A percentile compares a stretch with the other conserved stretches of the same genome.
phyloP scores from a whole-genome alignment of 1,140 invertebrate species.

The Sminthurides bifidus region DNA sequence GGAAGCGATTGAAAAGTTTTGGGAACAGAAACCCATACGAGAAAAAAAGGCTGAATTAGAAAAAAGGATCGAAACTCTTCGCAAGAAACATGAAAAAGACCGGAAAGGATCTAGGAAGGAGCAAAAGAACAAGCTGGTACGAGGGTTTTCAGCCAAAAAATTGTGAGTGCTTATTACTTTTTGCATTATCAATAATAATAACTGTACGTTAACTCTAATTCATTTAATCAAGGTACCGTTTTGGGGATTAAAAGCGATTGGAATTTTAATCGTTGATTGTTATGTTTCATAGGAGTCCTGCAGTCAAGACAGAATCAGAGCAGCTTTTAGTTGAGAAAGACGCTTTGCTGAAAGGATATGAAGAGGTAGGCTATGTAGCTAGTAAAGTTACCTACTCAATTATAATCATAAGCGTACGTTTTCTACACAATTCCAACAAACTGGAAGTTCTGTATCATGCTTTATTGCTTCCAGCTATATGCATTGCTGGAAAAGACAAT shows the following conservation, averaged over 20 bases:
- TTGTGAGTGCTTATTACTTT: conserved; percentile 49
- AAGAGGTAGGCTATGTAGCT: conserved; percentile 40
- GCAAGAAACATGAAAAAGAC: conserved; percentile 75
- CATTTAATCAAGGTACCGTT: too few species aligned
- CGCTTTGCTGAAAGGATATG: conserved; percentile 70
- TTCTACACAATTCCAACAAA: neutral
- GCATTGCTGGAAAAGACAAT: conserved; percentile 21
- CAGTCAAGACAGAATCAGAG: conserved; percentile 41
- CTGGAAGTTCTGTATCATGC: neutral
- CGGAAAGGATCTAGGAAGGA: conserved; percentile 43
- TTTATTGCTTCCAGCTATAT: conserved; percentile 10
- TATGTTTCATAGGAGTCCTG: conserved; percentile 22
- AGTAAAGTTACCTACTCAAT: neutral
- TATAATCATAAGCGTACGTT: neutral
- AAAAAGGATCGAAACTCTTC: conserved; percentile 69
- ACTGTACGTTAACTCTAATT: too few species aligned
- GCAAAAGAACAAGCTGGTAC: conserved; percentile 60
- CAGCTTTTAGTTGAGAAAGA: conserved; percentile 64
- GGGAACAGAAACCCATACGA: conserved; percentile 64
- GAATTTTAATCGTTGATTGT: conserved; percentile 6
- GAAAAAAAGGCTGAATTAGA: conserved; percentile 73
- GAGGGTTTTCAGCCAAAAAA: conserved; percentile 65
- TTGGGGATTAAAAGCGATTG: too few species aligned
- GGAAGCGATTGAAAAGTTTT: conserved; percentile 64
- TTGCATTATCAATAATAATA: conserved; percentile 2